These are phyloP conservation scores for Lathronympha strigana DNA, from an alignment of 2,888 invertebrate species.

Conservation along the genomic window DNA sequence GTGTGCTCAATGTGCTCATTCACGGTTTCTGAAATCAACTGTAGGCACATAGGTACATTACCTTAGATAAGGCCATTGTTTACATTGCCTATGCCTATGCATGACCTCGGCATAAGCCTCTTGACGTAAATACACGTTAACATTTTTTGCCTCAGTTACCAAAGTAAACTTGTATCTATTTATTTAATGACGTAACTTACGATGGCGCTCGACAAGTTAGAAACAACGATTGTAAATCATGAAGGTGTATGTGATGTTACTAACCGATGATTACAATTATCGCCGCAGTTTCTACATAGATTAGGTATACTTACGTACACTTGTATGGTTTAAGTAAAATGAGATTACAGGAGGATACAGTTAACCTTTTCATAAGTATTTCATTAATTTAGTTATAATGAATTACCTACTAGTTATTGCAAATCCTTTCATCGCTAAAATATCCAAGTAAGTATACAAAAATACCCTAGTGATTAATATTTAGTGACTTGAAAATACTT, in stretches of 20 bases:
- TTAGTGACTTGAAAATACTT: too few relatives aligned
- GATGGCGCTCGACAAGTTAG: constrained; percentile 3
- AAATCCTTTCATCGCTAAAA: too few relatives aligned
- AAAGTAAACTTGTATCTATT: constrained; percentile 1
- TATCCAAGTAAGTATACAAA: too few relatives aligned
- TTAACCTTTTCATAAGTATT: too few relatives aligned
- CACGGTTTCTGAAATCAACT: background rate
- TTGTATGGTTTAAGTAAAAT: too few relatives aligned
- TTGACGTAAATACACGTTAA: constrained; percentile 22
- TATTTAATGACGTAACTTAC: constrained; percentile 26
- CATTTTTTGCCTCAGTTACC: constrained; percentile 11
- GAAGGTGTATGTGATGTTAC: constrained; percentile 2
- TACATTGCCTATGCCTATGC: constrained; percentile 22
- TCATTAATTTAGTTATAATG: too few relatives aligned
- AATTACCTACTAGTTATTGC: too few relatives aligned
- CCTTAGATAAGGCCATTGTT: constrained; percentile 20
- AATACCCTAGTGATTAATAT: too few relatives aligned
- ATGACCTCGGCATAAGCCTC: constrained; percentile 20
- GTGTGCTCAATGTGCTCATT: background rate
- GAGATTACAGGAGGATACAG: too few relatives aligned
- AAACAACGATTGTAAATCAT: constrained; percentile 12
- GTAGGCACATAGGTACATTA: background rate
- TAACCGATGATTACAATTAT: constrained; percentile 1
- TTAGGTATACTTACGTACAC: background rate
- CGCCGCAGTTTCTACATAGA: background rate